phyloP scores from a whole-genome alignment of 2,113 vertebrate species.

The Hassar affinis region DNA sequence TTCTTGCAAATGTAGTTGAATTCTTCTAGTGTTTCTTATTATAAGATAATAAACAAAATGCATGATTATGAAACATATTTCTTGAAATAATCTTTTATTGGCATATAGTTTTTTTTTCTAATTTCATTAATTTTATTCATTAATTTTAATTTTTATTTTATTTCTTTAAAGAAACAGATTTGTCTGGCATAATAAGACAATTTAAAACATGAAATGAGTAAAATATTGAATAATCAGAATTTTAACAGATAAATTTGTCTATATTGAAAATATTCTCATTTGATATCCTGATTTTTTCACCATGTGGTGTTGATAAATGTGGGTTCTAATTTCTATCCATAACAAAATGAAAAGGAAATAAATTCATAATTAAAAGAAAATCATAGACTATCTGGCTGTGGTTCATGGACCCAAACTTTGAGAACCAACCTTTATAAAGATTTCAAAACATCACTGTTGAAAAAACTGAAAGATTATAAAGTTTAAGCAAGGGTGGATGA shows the following conservation, averaged over 20 bases:
- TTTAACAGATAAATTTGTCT: background rate
- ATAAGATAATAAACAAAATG: background rate
- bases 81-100: background rate
- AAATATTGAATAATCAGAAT: background rate
- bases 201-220: background rate
- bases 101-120: background rate
- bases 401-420: background rate
- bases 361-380: background rate
- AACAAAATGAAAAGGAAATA: background rate
- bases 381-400: background rate
- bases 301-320: too few species aligned
- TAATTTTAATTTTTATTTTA: too few species aligned
- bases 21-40: too few species aligned
- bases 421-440: background rate
- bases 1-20: background rate
- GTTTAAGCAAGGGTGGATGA: constrained; percentile 33
- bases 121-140: background rate
- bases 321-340: too few species aligned
- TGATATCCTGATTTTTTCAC: too few species aligned
- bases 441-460: background rate
- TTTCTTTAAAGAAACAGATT: background rate
- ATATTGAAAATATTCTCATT: background rate
- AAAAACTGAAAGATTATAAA: background rate
- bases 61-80: background rate
- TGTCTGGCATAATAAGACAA: background rate